Evolutionary conservation across 2,888 invertebrate species (phyloP), one percentile per base, ranked within the genome.

Genomic region (Julus scandinavius): DNA sequence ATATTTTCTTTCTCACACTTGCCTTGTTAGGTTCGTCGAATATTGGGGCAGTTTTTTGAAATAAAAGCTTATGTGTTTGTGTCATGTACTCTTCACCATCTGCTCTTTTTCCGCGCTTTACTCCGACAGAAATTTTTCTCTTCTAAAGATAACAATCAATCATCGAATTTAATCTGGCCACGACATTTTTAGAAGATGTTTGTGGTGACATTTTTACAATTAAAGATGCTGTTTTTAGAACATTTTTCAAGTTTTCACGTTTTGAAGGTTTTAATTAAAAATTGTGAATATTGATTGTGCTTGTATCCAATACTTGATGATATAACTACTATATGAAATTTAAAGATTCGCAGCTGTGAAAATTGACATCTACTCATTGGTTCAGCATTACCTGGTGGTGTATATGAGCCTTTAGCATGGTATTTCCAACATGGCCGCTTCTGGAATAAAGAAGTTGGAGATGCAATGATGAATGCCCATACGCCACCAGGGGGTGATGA

Each of bases 21-120:
- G 84, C 84, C 84, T 84, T 45, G 40, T 84, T 41, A 84, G 84
- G 41, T 29, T 84, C 84, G 84, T 0, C 40, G 84, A 41, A 84
- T 41, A 84, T 45, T 63, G 58, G 58, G 58, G 58, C 58, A 63
- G 58, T 84, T 84, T 84, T 84, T 84, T 84, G 84, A 84, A 84
- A 84, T 84, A 84, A 84, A 84, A 84, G 84, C 84, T 84, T 84
- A 84, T 84, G 84, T 84, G 40, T 84, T 84, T 84, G 41, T 84
- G 41, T 84, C 84, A 84, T 84, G 84, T 38, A 84, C 84, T 84
- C 84, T 29, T 6, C 41, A 17, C 84, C 84, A 84, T 84, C 84
- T 84, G 84, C 84, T 29, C 41, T 84, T 84, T 45, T 41, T 84
- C 84, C 84, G 40, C 2, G 40, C 84, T 45, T 84, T 45, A 84